Percentiles rank a stretch among this genome's conserved stretches.
These are phyloP conservation scores for Hippocampus zosterae DNA, from an alignment of 2,113 vertebrate species.

Conservation along the genomic window DNA sequence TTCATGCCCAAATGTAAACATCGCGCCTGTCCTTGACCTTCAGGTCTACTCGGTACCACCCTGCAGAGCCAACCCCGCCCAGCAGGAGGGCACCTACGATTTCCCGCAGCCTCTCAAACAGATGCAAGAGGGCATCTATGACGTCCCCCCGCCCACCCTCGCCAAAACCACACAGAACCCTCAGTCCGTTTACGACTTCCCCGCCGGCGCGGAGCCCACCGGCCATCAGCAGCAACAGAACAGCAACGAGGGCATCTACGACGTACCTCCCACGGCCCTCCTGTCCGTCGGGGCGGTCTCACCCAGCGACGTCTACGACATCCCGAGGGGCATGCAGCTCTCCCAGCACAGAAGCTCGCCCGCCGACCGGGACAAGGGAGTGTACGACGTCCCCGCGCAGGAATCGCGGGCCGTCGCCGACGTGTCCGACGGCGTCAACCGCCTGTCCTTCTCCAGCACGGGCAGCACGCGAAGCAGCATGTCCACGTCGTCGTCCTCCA, in stretches of 20 bases:
- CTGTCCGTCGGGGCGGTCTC: conserved; percentile 58
- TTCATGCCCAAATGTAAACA: neutral
- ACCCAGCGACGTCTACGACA: conserved; percentile 83
- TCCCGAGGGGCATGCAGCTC: conserved; percentile 78
- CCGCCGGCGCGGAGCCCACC: conserved; percentile 42
- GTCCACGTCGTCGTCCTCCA: conserved; percentile 92
- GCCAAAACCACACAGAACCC: conserved; percentile 62
- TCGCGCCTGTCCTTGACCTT: conserved; percentile 9
- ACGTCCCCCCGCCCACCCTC: conserved; percentile 79
- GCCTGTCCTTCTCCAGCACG: conserved; percentile 91
- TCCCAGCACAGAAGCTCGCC: conserved; percentile 57
- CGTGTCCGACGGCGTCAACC: conserved; percentile 85
- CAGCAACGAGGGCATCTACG: conserved; percentile 71
- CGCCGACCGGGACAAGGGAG: conserved; percentile 69
- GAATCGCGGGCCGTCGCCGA: conserved; percentile 71
- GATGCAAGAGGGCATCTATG: conserved; percentile 82
- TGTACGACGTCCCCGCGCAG: conserved; percentile 83
- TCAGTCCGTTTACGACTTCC: conserved; percentile 73
- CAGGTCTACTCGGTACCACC: conserved; percentile 82
- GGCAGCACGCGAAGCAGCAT: conserved; percentile 92
- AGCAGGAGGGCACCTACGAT: conserved; percentile 80
- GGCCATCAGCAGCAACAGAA: conserved; percentile 19
- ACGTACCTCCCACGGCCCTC: conserved; percentile 73
- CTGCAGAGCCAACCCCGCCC: conserved; percentile 60
- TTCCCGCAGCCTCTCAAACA: conserved; percentile 77